phyloP scores from a whole-genome alignment of 2,797 vertebrate genomes.

The Eulemur coronatus region DNA sequence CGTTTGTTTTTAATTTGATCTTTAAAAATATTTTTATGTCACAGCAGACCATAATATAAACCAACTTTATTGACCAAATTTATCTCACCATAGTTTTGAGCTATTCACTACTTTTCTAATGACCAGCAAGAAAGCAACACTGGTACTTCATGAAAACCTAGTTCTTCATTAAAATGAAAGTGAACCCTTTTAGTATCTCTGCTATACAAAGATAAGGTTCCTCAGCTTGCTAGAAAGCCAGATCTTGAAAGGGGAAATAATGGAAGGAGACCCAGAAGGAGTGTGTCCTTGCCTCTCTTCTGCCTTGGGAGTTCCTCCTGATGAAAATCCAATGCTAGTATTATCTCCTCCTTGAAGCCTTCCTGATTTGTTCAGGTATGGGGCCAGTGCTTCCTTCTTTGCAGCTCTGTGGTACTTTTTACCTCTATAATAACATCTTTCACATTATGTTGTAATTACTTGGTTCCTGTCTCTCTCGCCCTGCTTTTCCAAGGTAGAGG shows the following conservation, averaged over 20 bases:
- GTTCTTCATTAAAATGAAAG: constrained; percentile 22
- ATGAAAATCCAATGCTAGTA: not conserved
- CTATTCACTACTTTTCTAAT: not conserved
- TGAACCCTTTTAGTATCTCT: not conserved
- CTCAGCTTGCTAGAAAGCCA: not conserved
- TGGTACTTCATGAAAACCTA: not conserved
- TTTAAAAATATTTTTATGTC: constrained; percentile 66
- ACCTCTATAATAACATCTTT: not conserved
- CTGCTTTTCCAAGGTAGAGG: not conserved
- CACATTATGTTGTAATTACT: not conserved
- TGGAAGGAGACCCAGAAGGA: not conserved
- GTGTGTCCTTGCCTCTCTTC: not conserved
- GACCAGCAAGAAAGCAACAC: constrained; percentile 2
- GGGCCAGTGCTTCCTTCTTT: not conserved
- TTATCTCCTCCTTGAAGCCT: not conserved
- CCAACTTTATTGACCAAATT: constrained; percentile 65
- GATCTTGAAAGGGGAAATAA: not conserved
- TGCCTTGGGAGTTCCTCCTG: not conserved
- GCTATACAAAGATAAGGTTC: not conserved
- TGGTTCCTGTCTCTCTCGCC: not conserved
- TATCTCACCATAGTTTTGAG: not conserved
- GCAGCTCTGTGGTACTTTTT: not conserved
- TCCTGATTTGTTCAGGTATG: not conserved
- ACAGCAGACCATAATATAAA: constrained; percentile 57
- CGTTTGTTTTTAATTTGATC: constrained; percentile 68